Conservation (phyloP, 2,888 invertebrate species). For the Drosophila mimetica region DNA sequence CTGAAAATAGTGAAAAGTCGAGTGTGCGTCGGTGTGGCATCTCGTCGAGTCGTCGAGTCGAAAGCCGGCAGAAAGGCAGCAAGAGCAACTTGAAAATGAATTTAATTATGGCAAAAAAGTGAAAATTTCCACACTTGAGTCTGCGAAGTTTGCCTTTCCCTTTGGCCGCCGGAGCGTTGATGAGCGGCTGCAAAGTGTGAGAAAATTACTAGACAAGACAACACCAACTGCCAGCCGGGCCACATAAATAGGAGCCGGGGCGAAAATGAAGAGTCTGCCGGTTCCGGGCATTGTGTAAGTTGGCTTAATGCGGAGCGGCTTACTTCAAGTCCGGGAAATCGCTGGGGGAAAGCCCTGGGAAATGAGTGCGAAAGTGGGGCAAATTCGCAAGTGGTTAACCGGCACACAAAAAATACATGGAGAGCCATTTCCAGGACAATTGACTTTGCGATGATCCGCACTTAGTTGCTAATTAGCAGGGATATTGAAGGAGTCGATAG, state of each 20-base stretch:
- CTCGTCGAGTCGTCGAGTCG: constrained; percentile 40
- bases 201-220: constrained; percentile 75
- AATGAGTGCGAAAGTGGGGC: constrained; percentile 21
- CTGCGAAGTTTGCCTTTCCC: constrained; percentile 69
- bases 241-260: constrained; percentile 59
- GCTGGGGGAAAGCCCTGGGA: constrained; percentile 8
- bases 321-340: constrained; percentile 12
- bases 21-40: constrained; percentile 34
- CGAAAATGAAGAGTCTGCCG: constrained; percentile 53
- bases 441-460: constrained; percentile 60
- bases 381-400: constrained; percentile 21
- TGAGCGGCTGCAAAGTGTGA: constrained; percentile 63
- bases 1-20: constrained; percentile 51
- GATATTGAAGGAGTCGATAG: constrained; percentile 37
- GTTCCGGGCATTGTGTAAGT: constrained; percentile 33
- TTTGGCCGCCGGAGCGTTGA: constrained; percentile 51
- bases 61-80: constrained; percentile 44
- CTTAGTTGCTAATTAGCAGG: constrained; percentile 62
- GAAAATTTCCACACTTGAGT: constrained; percentile 81
- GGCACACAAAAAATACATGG: constrained; percentile 11
- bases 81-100: constrained; percentile 72
- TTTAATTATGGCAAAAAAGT: constrained; percentile 82
- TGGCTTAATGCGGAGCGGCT: constrained; percentile 43
- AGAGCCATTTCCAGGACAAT: constrained; percentile 45
- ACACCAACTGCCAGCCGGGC: constrained; percentile 38